Evolutionary conservation across 2,797 vertebrate genomes (phyloP), one percentile per base, ranked within the genome.

Genomic region (Ambastaia sidthimunki): DNA sequence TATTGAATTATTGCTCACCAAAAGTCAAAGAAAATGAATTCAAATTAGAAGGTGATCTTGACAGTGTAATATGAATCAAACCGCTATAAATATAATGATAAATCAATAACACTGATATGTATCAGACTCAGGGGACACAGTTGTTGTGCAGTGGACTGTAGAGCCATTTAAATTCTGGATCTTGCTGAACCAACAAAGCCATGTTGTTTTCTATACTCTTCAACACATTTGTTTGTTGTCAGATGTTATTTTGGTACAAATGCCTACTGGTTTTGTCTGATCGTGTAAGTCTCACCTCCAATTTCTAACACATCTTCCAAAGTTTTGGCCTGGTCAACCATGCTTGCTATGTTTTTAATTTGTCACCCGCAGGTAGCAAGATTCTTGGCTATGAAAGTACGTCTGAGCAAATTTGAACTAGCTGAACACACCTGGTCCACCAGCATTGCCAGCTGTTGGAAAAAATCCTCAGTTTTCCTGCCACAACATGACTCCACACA

Each of bases 361-460:
- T 48, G 84, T 74, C 73, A 67, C 41, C 83, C 55, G 68, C 68
- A 65, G 76, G 59, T 71, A 65, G 47, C 63, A 71, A 55, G 65
- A 60, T 74, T 76, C 60, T 65, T 69, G 68, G 76, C 76, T 60
- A 34, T 72, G 59, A 47, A 68, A 76, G 59, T 55, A 55, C 31
- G 54, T 82, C 73, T 77, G 79, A 67, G 69, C 76, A 86, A 83
- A 84, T 84, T n/a, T 66, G 76, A 82, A 74, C 63, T 59, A 76
- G 80, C 80, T 80, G 65, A 70, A 82, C 80, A 74, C 84, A 84
- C 84, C 82, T 82, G 84, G 82, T 71, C 59, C 52, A 2, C 34
- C 37, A 52, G 63, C 52, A 67, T 71, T 86, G 80, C 82, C 84
- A 82, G 80, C 65, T 74, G 80, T 48, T 55, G 55, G 54, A 63